Base-by-base conservation (phyloP, 2,888 invertebrate genomes). In the Dione juno region DNA sequence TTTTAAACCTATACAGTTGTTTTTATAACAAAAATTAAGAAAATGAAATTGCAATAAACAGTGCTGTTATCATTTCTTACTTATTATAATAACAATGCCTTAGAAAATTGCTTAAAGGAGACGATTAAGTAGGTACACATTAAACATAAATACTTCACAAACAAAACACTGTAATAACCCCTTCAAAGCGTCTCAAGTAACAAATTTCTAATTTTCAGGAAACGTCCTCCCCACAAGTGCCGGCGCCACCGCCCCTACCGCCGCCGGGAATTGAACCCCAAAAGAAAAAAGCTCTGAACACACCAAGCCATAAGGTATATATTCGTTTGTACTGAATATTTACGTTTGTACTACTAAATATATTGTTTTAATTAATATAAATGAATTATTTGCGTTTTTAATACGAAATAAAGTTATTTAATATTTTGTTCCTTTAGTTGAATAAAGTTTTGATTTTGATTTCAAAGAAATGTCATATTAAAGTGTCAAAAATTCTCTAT, bases 241-340 rank as follows among this genome's bases (percentile, higher is more conserved):
- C 93, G 61, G 93, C 93, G 2, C 93, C 93, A 2, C 93, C 93
- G 1, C 93, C 93, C 9, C 76, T 84, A 65, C 90, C 89, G 35
- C 90, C 92, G 58, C 84, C 82, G 71, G 88, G 85, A 84, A 86
- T 85, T 87, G 94, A 87, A 81, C 94, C 94, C 69, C 94, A 93
- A 82, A 94, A 95, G 88, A 96, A 96, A 85, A 96, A 96, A 82
- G 95, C 95, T 1, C 90, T 96, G 28, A 96, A 96, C 83, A 96
- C 96, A 0, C 96, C 96, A 1, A 96, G 96, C 76, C 95, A 95
- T 83, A 95, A 95, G 89, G 94, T 76, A 69, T 13, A 66, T 13
- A 64, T 69, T 74, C 9, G 37, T 19, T 37, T 69, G 10, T 11
- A 53, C 10, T 1, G 37, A 66, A 21, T 69, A 53, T 9, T n/a